Base-by-base conservation (phyloP, 2,797 vertebrate species). In the Macropus fuliginosus region DNA sequence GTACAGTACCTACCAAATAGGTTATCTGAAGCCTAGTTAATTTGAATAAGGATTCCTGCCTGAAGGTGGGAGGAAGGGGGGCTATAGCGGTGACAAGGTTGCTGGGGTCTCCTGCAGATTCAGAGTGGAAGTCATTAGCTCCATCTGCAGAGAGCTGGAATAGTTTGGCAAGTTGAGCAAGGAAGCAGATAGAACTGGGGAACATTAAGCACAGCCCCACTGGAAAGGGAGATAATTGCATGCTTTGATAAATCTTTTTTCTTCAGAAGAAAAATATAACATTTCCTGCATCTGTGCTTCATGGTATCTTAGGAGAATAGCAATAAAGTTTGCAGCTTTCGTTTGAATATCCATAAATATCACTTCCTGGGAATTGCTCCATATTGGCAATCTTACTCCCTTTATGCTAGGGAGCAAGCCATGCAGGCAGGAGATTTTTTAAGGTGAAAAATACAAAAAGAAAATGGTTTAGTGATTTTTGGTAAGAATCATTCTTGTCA, bases 41-140 rank as follows among this genome's bases (percentile, higher is more conserved):
- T 56, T 55, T 59, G 9, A 3, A 28, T 31, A 81, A 95, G 91
- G 62, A 54, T 90, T 87, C 93, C 93, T 59, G 92, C 56, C 95
- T 91, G 55, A 95, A 94, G 8, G n/a, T 54, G 56, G 90, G 81
- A 31, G 62, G 21, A 28, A 91, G 92, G 50, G 18, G 1, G 31
- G 91, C 91, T 92, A 9, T 90, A 54, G 56, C 0, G 0, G 0
- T 46, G 74, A 46, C 4, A 27, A 1, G 54, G 62, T 56, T 46
- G 54, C 31, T 11, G 40, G 40, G 40, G 24, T 9, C 6, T 40
- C 1, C 2, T 0, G 1, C n/a, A 81, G 34, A 56, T 9, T 81
- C 91, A 13, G 54, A 27, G 24, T 13, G 4, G 92, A 57, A 0
- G 28, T 0, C n/a, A 21, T 40, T 92, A 54, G 92, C 56, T 94